Conservation (phyloP, 2,888 invertebrate genomes). For the Nomada fucata region DNA sequence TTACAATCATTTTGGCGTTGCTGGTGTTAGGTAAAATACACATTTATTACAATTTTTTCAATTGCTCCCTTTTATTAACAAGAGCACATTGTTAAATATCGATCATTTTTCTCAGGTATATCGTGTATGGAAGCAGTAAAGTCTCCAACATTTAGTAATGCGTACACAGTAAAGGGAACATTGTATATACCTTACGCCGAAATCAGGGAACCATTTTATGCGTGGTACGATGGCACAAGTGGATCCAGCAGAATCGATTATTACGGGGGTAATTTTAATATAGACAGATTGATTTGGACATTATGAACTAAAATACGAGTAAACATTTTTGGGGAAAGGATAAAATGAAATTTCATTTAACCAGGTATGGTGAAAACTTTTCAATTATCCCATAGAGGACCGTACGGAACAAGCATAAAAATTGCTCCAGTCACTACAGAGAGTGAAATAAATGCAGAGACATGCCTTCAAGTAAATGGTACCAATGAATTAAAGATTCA, state of each 20-base stretch:
- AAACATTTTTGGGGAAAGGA: not conserved
- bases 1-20: not conserved
- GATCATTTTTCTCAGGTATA: slow-evolving; percentile 15
- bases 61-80: not conserved
- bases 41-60: not conserved
- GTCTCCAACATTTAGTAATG: slow-evolving; percentile 89
- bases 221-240: slow-evolving; percentile 92
- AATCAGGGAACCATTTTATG: slow-evolving; percentile 95
- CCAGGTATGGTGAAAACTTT: slow-evolving; percentile 95
- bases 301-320: not conserved
- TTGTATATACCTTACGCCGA: slow-evolving; percentile 97
- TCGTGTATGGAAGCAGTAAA: slow-evolving; percentile 4
- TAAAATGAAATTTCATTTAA: slow-evolving; percentile 6
- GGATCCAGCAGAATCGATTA: slow-evolving; percentile 96
- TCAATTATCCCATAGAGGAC: slow-evolving; percentile 88
- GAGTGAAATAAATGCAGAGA: slow-evolving; percentile 88
- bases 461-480: slow-evolving; percentile 94
- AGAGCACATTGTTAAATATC: not conserved
- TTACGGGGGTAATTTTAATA: slow-evolving; percentile 89
- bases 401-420: slow-evolving; percentile 91
- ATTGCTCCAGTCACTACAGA: slow-evolving; percentile 94
- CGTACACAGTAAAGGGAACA: slow-evolving; percentile 91
- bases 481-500: slow-evolving; percentile 86
- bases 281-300: slow-evolving; percentile 4
- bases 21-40: slow-evolving; percentile 39